Evolutionary conservation across 2,888 invertebrate genomes (phyloP).

Genomic region (Drosophila conformis): DNA sequence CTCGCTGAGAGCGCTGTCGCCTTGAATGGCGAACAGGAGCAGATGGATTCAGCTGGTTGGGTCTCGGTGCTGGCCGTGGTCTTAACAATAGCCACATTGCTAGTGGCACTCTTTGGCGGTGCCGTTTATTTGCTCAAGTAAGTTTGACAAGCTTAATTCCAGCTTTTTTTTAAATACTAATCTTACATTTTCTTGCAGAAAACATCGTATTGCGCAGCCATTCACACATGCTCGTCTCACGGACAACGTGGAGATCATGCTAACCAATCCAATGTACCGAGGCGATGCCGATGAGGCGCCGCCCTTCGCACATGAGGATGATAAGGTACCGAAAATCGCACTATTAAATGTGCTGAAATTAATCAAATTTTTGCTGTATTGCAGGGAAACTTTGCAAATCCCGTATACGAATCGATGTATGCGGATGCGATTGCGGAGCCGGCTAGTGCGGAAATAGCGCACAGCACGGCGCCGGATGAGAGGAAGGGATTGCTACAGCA

Average conservation of each 20-base stretch:
- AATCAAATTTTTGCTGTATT: slow-evolving; percentile 35
- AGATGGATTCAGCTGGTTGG: slow-evolving; percentile 70
- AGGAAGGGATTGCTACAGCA: slow-evolving; percentile 86
- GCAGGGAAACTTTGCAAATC: slow-evolving; percentile 92
- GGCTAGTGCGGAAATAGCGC: slow-evolving; percentile 77
- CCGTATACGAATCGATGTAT: slow-evolving; percentile 94
- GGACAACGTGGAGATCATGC: slow-evolving; percentile 92
- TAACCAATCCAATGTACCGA: slow-evolving; percentile 93
- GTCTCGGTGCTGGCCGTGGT: slow-evolving; percentile 82
- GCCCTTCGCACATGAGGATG: slow-evolving; percentile 86
- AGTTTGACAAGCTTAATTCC: slow-evolving; percentile 52
- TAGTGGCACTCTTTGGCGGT: slow-evolving; percentile 81
- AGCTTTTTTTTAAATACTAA: background rate
- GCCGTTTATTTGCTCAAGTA: slow-evolving; percentile 85
- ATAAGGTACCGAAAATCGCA: slow-evolving; percentile 86
- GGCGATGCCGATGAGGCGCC: slow-evolving; percentile 90
- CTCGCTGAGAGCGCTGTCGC: slow-evolving; percentile 83
- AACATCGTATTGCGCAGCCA: slow-evolving; percentile 86
- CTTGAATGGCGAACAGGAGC: slow-evolving; percentile 73
- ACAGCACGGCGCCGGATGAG: slow-evolving; percentile 85
- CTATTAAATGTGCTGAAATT: background rate
- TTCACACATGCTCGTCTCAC: slow-evolving; percentile 92
- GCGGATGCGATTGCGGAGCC: slow-evolving; percentile 84
- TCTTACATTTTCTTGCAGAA: slow-evolving; percentile 82
- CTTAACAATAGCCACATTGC: slow-evolving; percentile 76